phyloP scores from a whole-genome alignment of 2,113 vertebrate genomes.

The Dromas ardeola region DNA sequence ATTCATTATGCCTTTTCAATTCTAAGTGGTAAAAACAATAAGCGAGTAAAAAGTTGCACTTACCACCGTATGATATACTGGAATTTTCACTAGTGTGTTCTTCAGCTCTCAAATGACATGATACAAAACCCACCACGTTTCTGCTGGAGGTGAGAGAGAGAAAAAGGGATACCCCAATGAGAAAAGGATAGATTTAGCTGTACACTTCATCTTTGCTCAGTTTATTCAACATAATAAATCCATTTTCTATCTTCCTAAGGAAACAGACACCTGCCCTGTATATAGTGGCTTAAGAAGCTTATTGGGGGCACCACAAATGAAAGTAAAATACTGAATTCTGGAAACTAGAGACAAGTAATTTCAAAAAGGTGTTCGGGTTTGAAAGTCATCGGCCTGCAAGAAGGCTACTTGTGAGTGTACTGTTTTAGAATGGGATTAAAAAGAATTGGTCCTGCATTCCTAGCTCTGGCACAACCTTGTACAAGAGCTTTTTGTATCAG shows the following conservation, averaged over 20 bases:
- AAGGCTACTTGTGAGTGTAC: neutral
- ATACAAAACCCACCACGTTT: neutral
- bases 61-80: neutral
- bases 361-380: neutral
- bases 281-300: neutral
- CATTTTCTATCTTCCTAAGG: neutral
- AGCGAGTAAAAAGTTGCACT: neutral
- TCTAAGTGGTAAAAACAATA: neutral
- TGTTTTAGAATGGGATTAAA: neutral
- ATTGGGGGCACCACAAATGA: neutral
- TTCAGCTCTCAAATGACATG: neutral
- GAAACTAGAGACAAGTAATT: neutral
- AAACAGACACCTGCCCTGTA: neutral
- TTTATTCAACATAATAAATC: neutral
- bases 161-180: neutral
- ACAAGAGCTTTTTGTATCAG: neutral
- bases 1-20: neutral
- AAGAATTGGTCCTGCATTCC: neutral
- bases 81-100: neutral
- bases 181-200: neutral
- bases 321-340: neutral
- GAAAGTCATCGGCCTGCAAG: neutral
- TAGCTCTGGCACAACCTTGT: neutral
- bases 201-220: neutral
- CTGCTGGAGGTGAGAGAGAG: neutral